Conservation (phyloP, 1,140 invertebrate genomes). For the Manduca sexta region DNA sequence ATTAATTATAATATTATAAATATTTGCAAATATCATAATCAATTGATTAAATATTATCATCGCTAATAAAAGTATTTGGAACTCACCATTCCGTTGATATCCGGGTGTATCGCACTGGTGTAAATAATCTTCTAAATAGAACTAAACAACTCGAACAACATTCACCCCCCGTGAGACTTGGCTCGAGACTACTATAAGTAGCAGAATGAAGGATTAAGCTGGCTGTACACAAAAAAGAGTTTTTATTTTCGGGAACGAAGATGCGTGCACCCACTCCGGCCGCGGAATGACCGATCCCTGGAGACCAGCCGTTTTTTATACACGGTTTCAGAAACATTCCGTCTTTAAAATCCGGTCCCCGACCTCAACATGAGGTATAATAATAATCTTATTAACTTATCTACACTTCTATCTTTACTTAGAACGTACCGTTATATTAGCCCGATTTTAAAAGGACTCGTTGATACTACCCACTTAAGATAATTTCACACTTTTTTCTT, state of each 20-base stretch:
- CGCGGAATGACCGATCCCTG: slow-evolving; percentile 59
- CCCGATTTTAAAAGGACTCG: slow-evolving; percentile 54
- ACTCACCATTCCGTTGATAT: slow-evolving; percentile 36
- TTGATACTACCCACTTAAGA: slow-evolving; percentile 59
- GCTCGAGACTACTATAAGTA: slow-evolving; percentile 16
- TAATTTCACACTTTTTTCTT: slow-evolving; percentile 65
- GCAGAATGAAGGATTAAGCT: slow-evolving; percentile 14
- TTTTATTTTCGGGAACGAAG: slow-evolving; percentile 32
- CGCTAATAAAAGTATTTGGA: slow-evolving; percentile 3
- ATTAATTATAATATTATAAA: not conserved
- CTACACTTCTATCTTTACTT: slow-evolving; percentile 68
- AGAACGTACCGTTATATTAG: slow-evolving; percentile 66
- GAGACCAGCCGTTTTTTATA: slow-evolving; percentile 65
- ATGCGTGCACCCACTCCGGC: slow-evolving; percentile 52
- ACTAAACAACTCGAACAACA: slow-evolving; percentile 21
- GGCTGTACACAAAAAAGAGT: slow-evolving; percentile 31
- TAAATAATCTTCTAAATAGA: slow-evolving; percentile 7
- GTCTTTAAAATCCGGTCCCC: slow-evolving; percentile 59
- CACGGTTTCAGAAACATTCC: slow-evolving; percentile 65
- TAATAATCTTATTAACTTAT: slow-evolving; percentile 72
- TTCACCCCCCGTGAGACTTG: slow-evolving; percentile 19
- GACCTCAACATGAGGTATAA: slow-evolving; percentile 58
- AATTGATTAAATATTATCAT: not conserved
- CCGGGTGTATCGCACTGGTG: slow-evolving; percentile 33
- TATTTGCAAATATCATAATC: not conserved